These are phyloP conservation scores for Phortica okadai DNA, from an alignment of 2,888 invertebrate genomes.

Conservation along the genomic window DNA sequence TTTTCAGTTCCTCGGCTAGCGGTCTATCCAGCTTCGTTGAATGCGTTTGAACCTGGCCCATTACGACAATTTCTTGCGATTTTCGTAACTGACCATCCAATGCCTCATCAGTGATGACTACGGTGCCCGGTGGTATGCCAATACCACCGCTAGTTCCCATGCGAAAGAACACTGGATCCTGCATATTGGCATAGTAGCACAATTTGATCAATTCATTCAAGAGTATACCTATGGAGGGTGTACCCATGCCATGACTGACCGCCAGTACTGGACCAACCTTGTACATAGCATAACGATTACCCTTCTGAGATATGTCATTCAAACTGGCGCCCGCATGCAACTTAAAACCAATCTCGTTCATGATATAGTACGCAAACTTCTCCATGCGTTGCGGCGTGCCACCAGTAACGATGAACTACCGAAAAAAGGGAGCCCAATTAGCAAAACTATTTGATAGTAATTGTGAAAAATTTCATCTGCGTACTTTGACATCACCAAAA, in stretches of 20 bases:
- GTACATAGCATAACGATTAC: slow-evolving; percentile 93
- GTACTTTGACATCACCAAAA: slow-evolving; percentile 95
- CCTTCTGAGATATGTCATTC: slow-evolving; percentile 90
- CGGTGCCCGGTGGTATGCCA: slow-evolving; percentile 92
- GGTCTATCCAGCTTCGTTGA: slow-evolving; percentile 87
- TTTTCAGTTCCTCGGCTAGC: slow-evolving; percentile 85
- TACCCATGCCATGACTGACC: slow-evolving; percentile 92
- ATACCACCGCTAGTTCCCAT: slow-evolving; percentile 95
- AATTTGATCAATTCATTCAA: slow-evolving; percentile 96
- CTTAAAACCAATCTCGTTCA: slow-evolving; percentile 91
- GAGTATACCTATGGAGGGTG: slow-evolving; percentile 94
- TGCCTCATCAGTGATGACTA: slow-evolving; percentile 92
- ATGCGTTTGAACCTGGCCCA: slow-evolving; percentile 86
- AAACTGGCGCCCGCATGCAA: slow-evolving; percentile 90
- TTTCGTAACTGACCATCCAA: slow-evolving; percentile 89
- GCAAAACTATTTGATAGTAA: neutral
- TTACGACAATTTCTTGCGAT: slow-evolving; percentile 87
- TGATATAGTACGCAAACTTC: slow-evolving; percentile 90
- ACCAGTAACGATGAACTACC: slow-evolving; percentile 96
- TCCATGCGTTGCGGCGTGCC: slow-evolving; percentile 95
- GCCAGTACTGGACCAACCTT: slow-evolving; percentile 81
- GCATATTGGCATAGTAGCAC: slow-evolving; percentile 90
- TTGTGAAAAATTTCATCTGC: slow-evolving; percentile 37
- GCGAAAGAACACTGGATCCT: slow-evolving; percentile 92
- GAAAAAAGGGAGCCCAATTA: neutral